These are phyloP conservation scores for Perca fluviatilis DNA, from an alignment of 2,113 vertebrate genomes.

Conservation along the genomic window DNA sequence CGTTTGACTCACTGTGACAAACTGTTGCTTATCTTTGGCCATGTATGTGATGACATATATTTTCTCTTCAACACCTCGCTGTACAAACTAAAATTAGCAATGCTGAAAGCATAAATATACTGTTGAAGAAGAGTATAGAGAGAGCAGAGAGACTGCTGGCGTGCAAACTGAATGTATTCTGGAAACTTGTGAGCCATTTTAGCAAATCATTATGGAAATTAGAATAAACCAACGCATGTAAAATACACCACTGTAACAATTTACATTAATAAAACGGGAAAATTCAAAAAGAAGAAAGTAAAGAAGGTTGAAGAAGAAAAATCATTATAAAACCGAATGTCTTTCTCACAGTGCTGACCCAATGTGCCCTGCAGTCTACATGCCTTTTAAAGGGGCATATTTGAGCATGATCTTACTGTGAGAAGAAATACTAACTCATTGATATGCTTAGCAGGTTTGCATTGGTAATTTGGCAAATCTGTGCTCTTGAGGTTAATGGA, in stretches of 20 bases:
- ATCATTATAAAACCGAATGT: background rate
- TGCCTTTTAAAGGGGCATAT: background rate
- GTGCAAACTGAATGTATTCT: background rate
- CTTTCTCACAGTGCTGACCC: background rate
- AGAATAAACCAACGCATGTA: background rate
- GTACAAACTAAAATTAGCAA: conserved; percentile 26
- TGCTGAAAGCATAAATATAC: conserved; percentile 6
- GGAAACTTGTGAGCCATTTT: background rate
- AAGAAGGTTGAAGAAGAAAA: background rate
- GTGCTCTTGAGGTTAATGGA: conserved; percentile 11
- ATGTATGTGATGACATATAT: conserved; percentile 5
- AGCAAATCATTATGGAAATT: background rate
- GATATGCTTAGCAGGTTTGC: conserved; percentile 26
- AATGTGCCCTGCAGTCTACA: background rate
- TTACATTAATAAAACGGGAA: background rate
- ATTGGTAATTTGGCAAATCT: conserved; percentile 15
- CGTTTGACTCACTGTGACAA: conserved; percentile 37
- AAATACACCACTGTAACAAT: background rate
- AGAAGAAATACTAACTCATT: conserved; percentile 1
- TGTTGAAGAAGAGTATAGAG: background rate
- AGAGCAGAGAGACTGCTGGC: background rate
- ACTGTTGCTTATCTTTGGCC: conserved; percentile 28
- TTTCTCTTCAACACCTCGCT: conserved; percentile 6
- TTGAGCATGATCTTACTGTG: background rate
- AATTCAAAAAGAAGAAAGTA: background rate